Conservation (phyloP, 2,888 invertebrate species). For the Standfussiana lucernea region DNA sequence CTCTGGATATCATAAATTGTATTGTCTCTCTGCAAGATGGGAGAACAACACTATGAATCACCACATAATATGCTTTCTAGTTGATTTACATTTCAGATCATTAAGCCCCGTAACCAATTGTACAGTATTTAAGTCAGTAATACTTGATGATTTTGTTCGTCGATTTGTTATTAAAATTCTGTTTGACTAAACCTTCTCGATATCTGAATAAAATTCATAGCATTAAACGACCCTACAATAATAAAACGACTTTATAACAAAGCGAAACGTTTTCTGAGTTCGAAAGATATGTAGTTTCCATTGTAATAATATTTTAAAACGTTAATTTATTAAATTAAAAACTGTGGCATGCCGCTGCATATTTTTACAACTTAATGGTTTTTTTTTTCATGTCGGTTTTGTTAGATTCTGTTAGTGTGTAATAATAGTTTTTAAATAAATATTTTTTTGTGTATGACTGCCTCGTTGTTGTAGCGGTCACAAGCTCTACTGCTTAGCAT, state of each 20-base stretch:
- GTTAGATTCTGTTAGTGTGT: not conserved
- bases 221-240: not conserved
- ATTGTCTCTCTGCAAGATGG: not conserved
- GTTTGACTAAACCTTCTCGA: not conserved
- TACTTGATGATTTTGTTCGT: not conserved
- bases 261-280: not conserved
- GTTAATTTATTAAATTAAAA: constrained; percentile 54
- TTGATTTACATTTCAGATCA: not conserved
- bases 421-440: not conserved
- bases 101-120: not conserved
- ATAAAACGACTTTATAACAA: not conserved
- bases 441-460: too few species aligned
- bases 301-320: constrained; percentile 28
- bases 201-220: not conserved
- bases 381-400: constrained; percentile 5
- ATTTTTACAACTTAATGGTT: constrained; percentile 35
- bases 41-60: not conserved
- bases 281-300: constrained; percentile 12
- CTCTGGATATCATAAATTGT: too few species aligned
- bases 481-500: too few species aligned
- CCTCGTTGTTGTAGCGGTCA: too few species aligned
- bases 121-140: not conserved
- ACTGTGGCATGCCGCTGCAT: constrained; percentile 49
- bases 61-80: not conserved
- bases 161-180: not conserved